Evolutionary conservation across 2,797 vertebrate species (phyloP), one percentile per base, ranked within the genome.

Genomic region (Sebastes kiyomatsui): DNA sequence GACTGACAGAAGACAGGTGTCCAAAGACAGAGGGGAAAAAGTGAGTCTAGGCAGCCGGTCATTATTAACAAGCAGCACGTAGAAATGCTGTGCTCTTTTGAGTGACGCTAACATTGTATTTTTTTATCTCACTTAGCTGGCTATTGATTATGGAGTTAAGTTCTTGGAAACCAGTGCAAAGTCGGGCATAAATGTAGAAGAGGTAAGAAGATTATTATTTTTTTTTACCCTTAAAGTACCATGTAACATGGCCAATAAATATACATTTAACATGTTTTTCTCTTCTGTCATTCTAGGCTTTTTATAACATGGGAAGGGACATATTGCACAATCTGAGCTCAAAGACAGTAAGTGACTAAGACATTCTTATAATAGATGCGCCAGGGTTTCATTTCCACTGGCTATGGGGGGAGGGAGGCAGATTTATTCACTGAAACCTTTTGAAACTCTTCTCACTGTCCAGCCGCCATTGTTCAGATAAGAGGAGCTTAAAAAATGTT

Each of bases 141-240:
- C 99, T 46, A 99, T 99, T 92, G 99, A 99, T 94, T 99, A 99
- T 61, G 98, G 99, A 77, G 97, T 99, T 68, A 99, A 99, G 92
- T 99, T 99, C 91, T 92, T 99, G 95, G 99, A 99, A 94, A 99
- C 99, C 14, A 99, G 99, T 85, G 99, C 98, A 84, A 99, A 99
- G 95, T 97, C 99, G 66, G 97, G 99, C 90, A 92, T 98, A 89
- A 99, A 99, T 75, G 99, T 99, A 64, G 98, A 99, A 93, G 98
- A 99, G 96, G 98, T 99, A 94, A 96, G 81, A 4, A 35, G 20
- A 52, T 52, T 52, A 10, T 11, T 3, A 2, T 3, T 12, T 4
- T 10, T 71, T 78, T 46, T 35, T 6, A 49, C 27, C 7, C 56
- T 58, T 6, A 33, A 67, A 55, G 6, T 35, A 61, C 12, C 9